phyloP scores from a whole-genome alignment of 2,888 invertebrate genomes.

The Drosophila koepferae region DNA sequence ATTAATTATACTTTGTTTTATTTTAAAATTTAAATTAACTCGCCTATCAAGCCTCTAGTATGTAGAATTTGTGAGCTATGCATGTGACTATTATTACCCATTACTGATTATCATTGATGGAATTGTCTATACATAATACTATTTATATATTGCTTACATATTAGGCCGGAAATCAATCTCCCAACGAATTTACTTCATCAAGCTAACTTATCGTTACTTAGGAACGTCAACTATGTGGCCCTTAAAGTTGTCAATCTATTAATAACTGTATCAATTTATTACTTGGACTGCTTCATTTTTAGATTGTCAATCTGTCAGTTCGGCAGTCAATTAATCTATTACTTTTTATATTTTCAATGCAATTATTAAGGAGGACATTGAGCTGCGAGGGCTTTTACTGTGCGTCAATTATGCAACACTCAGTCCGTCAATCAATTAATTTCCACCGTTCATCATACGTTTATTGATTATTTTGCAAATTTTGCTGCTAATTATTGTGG shows the following conservation, averaged over 20 bases:
- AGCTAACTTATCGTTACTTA: too few relatives aligned
- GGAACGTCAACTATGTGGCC: too few relatives aligned
- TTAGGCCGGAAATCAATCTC: too few relatives aligned
- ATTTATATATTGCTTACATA: too few relatives aligned
- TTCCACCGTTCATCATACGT: background rate
- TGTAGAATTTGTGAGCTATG: too few relatives aligned
- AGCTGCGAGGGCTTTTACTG: background rate
- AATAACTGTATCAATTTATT: background rate
- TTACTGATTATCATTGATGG: too few relatives aligned
- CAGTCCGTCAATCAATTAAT: background rate
- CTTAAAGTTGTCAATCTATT: background rate
- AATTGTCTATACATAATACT: too few relatives aligned
- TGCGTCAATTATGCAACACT: slow-evolving; percentile 1
- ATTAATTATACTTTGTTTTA: too few relatives aligned
- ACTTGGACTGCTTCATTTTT: background rate
- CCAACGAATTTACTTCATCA: too few relatives aligned
- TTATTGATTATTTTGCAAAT: background rate
- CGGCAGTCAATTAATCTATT: background rate
- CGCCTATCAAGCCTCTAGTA: too few relatives aligned
- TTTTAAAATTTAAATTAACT: too few relatives aligned
- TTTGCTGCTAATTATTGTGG: background rate
- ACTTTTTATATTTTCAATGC: background rate
- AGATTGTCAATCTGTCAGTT: background rate
- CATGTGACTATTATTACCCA: too few relatives aligned
- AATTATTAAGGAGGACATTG: background rate